Conservation (phyloP, 2,113 vertebrate genomes). For the Willisornis vidua region DNA sequence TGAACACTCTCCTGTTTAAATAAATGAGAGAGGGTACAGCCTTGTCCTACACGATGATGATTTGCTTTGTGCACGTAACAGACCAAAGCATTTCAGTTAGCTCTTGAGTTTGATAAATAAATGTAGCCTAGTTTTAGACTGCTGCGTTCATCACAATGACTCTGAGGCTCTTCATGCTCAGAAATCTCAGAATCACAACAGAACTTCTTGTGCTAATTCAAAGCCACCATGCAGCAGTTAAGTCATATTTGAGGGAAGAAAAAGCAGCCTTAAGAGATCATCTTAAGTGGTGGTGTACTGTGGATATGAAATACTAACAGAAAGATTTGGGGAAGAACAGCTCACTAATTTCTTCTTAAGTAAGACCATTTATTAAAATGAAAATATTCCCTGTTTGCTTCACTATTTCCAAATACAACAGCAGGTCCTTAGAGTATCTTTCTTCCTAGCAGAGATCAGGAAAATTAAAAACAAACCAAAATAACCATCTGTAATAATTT, state of each 20-base stretch:
- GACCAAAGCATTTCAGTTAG: background rate
- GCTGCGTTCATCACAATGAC: background rate
- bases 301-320: background rate
- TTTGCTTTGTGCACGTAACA: background rate
- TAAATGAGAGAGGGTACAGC: background rate
- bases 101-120: background rate
- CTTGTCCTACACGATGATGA: background rate
- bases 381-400: conserved; percentile 11
- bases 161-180: background rate
- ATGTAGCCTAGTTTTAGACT: background rate
- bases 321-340: background rate
- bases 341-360: conserved; percentile 8
- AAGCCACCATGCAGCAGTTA: background rate
- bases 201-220: background rate
- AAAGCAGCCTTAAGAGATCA: background rate
- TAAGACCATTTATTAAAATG: conserved; percentile 3
- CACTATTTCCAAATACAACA: background rate
- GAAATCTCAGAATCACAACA: background rate
- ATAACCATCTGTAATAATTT: background rate
- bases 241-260: background rate
- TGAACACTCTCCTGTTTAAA: background rate
- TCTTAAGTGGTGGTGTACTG: background rate
- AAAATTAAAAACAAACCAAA: background rate
- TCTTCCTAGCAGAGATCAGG: background rate
- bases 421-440: background rate